Evolutionary conservation across 1,140 invertebrate genomes (phyloP).

Genomic region (Zaprionus taronus): DNA sequence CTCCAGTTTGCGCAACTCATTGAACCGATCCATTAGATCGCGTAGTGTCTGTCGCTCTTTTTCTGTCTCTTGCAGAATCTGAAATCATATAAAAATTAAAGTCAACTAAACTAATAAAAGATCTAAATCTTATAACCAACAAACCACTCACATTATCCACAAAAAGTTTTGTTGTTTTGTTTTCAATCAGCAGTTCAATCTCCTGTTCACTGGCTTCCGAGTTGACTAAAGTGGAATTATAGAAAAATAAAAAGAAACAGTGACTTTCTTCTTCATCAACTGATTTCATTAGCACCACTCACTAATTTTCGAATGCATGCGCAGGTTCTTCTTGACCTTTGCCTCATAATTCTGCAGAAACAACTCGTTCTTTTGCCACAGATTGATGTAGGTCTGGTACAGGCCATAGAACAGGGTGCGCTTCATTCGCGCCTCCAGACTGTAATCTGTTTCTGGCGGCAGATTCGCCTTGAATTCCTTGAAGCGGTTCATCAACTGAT

Average conservation of each 20-base stretch:
- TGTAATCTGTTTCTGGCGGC: slow-evolving; percentile 75
- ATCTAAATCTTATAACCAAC: not conserved
- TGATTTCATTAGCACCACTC: slow-evolving; percentile 25
- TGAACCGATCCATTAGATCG: slow-evolving; percentile 79
- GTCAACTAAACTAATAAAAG: not conserved
- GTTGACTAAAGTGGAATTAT: slow-evolving; percentile 57
- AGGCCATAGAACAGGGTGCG: slow-evolving; percentile 80
- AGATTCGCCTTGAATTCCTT: slow-evolving; percentile 77
- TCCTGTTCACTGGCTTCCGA: slow-evolving; percentile 79
- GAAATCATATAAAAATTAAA: not conserved
- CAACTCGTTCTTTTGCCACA: slow-evolving; percentile 80
- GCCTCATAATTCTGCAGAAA: slow-evolving; percentile 76
- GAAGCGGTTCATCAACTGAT: slow-evolving; percentile 73
- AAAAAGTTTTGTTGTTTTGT: slow-evolving; percentile 82
- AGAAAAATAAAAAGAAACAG: not conserved
- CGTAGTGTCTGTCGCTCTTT: slow-evolving; percentile 75
- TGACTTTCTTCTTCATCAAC: not conserved
- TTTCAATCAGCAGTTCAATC: slow-evolving; percentile 77
- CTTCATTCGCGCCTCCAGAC: slow-evolving; percentile 79
- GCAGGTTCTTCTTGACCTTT: slow-evolving; percentile 78
- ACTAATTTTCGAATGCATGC: slow-evolving; percentile 81
- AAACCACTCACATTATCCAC: slow-evolving; percentile 78
- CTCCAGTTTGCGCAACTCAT: slow-evolving; percentile 79
- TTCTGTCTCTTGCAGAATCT: slow-evolving; percentile 83
- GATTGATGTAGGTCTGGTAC: slow-evolving; percentile 76